phyloP scores from a whole-genome alignment of 2,113 vertebrate species.

The Triplophysa siluroides region DNA sequence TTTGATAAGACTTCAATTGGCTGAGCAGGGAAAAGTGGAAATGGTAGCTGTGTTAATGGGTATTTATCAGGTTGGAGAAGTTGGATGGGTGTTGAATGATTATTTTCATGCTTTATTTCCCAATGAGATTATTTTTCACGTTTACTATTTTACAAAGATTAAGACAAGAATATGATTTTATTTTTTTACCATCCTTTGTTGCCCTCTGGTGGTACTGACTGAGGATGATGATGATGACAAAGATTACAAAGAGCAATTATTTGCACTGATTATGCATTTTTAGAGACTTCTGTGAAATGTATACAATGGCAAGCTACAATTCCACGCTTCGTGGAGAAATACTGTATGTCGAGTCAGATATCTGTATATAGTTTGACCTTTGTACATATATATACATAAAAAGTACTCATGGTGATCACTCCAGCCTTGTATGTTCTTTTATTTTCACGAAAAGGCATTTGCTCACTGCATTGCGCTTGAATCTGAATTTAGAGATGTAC shows the following conservation, averaged over 20 bases:
- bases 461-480: slow-evolving; percentile 83
- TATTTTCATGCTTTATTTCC: slow-evolving; percentile 29
- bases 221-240: slow-evolving; percentile 27
- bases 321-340: slow-evolving; percentile 56
- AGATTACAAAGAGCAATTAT: slow-evolving; percentile 53
- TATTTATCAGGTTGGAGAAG: not conserved
- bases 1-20: not conserved
- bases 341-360: slow-evolving; percentile 59
- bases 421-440: slow-evolving; percentile 69
- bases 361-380: slow-evolving; percentile 76
- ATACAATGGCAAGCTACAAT: slow-evolving; percentile 59
- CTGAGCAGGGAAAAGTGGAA: not conserved
- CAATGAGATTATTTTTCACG: slow-evolving; percentile 41
- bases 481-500: slow-evolving; percentile 80
- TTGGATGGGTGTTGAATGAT: not conserved
- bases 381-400: slow-evolving; percentile 76
- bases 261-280: slow-evolving; percentile 66
- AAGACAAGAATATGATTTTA: slow-evolving; percentile 26
- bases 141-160: slow-evolving; percentile 39
- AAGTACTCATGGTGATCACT: slow-evolving; percentile 69
- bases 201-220: slow-evolving; percentile 65
- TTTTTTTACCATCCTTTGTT: slow-evolving; percentile 69
- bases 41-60: not conserved
- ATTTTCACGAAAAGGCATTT: slow-evolving; percentile 72
- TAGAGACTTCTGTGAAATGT: slow-evolving; percentile 64